A percentile compares a stretch with the other conserved stretches of the same genome.
These are phyloP conservation scores for Pangasius krempfi DNA, from an alignment of 2,797 vertebrate genomes.

Conservation along the genomic window DNA sequence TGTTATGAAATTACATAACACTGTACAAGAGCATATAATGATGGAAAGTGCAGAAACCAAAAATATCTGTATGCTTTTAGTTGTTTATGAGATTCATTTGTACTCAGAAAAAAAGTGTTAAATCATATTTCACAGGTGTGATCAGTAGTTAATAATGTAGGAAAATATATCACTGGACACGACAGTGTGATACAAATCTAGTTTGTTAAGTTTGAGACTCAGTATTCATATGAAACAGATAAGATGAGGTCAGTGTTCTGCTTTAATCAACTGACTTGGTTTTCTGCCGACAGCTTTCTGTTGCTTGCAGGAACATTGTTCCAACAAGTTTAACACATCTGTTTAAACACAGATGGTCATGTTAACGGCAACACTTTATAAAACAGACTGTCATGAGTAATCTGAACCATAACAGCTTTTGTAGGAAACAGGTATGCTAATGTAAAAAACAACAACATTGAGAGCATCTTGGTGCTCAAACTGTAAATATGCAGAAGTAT, in stretches of 20 bases:
- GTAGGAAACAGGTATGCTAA: background rate
- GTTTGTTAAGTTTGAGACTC: background rate
- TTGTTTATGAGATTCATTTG: background rate
- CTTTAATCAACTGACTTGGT: background rate
- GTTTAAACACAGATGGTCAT: background rate
- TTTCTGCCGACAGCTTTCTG: background rate
- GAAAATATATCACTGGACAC: background rate
- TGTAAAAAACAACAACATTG: background rate
- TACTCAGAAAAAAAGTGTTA: background rate
- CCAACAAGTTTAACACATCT: background rate
- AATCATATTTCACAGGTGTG: background rate
- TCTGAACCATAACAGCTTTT: background rate
- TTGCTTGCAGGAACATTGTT: background rate
- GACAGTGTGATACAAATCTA: background rate
- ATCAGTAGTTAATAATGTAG: background rate
- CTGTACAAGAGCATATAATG: background rate
- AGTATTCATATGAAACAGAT: background rate
- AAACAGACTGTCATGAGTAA: background rate
- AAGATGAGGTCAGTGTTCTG: background rate
- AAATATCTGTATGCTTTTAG: background rate
- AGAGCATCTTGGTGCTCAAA: background rate
- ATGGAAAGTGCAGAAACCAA: background rate
- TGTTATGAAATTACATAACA: conserved; percentile 33
- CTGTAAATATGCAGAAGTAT: background rate
- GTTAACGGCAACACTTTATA: background rate